Conservation (phyloP, 2,888 invertebrate species). For the Hetaerina titia region DNA sequence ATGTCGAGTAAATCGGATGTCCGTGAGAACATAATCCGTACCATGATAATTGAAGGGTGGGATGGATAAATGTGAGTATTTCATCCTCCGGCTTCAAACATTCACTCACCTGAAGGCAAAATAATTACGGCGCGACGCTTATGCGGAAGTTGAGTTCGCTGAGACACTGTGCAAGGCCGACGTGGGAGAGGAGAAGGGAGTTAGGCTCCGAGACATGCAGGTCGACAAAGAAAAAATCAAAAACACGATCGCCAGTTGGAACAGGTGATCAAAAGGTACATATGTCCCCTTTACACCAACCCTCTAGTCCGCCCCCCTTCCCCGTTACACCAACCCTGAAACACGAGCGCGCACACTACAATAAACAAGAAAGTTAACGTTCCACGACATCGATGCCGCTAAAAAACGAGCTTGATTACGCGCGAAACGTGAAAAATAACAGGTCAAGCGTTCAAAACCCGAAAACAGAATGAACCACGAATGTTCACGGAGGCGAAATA, state of each 20-base stretch:
- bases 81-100: too few relatives aligned
- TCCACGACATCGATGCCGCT: background rate
- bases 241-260: background rate
- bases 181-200: too few relatives aligned
- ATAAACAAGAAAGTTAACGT: background rate
- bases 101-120: background rate
- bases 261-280: background rate
- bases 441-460: background rate
- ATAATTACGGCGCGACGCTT: background rate
- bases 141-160: background rate
- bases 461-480: background rate
- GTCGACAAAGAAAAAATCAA: background rate
- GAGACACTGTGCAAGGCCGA: background rate
- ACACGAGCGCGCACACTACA: background rate
- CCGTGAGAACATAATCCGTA: too few relatives aligned
- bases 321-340: background rate
- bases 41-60: too few relatives aligned
- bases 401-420: background rate
- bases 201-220: background rate
- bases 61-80: too few relatives aligned
- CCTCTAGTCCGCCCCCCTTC: too few relatives aligned
- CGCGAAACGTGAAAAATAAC: background rate
- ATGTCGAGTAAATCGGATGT: too few relatives aligned
- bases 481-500: background rate
- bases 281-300: background rate